Evolutionary conservation across 2,113 vertebrate genomes (phyloP).

Genomic region (Rostratula benghalensis): DNA sequence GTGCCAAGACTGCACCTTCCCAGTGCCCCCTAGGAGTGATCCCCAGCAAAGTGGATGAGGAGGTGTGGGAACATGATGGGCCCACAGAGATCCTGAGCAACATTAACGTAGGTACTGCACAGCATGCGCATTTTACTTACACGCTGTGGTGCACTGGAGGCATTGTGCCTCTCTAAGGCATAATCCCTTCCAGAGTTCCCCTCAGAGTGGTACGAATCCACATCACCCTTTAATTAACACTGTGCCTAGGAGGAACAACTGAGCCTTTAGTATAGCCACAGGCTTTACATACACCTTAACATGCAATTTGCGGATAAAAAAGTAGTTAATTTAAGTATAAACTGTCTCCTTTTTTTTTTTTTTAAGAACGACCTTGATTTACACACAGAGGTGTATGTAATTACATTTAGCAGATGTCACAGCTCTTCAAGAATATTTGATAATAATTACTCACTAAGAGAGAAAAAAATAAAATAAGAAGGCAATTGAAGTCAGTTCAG

Average conservation of each 20-base stretch:
- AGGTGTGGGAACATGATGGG: not conserved
- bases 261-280: slow-evolving; percentile 23
- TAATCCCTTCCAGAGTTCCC: slow-evolving; percentile 43
- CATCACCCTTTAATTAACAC: slow-evolving; percentile 60
- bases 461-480: not conserved
- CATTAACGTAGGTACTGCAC: not conserved
- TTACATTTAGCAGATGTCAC: slow-evolving; percentile 27
- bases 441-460: not conserved
- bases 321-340: slow-evolving; percentile 45
- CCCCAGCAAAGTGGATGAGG: not conserved
- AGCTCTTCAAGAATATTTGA: slow-evolving; percentile 15
- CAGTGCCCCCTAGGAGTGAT: not conserved
- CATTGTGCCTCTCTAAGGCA: slow-evolving; percentile 41
- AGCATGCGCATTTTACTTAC: not conserved
- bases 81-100: not conserved
- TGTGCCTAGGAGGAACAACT: slow-evolving; percentile 55
- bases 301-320: slow-evolving; percentile 33
- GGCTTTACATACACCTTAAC: slow-evolving; percentile 29
- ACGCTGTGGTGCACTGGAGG: slow-evolving; percentile 4
- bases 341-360: not conserved
- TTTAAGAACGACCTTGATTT: slow-evolving; percentile 13
- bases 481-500: not conserved
- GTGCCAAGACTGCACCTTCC: not conserved
- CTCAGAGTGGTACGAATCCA: not conserved
- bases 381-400: slow-evolving; percentile 31